phyloP scores from a whole-genome alignment of 2,797 vertebrate genomes.

The Heliangelus exortis region DNA sequence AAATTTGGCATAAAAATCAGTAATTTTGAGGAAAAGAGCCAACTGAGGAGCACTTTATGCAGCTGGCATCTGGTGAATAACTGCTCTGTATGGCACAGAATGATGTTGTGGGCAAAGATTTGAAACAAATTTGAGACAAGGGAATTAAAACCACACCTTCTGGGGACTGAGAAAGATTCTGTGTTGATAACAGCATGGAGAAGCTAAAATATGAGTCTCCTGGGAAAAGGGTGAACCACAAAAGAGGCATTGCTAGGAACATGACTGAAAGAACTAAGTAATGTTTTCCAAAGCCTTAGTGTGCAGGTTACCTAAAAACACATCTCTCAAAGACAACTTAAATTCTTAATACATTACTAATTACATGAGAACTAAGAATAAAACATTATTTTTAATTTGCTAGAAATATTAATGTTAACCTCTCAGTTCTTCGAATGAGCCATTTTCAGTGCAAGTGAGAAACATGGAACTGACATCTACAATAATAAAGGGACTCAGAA shows the following conservation, averaged over 20 bases:
- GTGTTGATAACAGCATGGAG: conserved; percentile 14
- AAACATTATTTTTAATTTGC: background rate
- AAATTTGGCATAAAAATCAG: conserved; percentile 47
- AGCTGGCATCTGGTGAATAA: conserved; percentile 34
- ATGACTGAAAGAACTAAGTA: background rate
- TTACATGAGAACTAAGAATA: background rate
- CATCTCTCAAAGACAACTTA: background rate
- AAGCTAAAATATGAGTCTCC: background rate
- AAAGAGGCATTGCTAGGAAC: background rate
- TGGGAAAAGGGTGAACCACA: background rate
- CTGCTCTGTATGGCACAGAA: background rate
- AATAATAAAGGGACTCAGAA: background rate
- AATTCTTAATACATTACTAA: background rate
- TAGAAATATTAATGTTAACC: background rate
- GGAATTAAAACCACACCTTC: conserved; percentile 32
- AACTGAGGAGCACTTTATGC: background rate
- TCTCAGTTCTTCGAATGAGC: background rate
- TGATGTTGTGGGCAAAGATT: conserved; percentile 28
- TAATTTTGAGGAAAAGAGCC: conserved; percentile 26
- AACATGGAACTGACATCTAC: background rate
- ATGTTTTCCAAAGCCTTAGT: background rate
- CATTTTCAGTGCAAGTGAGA: background rate
- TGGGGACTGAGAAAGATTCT: background rate
- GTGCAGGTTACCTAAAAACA: background rate
- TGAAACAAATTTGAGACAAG: conserved; percentile 37